Conservation (phyloP, 2,113 vertebrate species). For the Otis tarda region DNA sequence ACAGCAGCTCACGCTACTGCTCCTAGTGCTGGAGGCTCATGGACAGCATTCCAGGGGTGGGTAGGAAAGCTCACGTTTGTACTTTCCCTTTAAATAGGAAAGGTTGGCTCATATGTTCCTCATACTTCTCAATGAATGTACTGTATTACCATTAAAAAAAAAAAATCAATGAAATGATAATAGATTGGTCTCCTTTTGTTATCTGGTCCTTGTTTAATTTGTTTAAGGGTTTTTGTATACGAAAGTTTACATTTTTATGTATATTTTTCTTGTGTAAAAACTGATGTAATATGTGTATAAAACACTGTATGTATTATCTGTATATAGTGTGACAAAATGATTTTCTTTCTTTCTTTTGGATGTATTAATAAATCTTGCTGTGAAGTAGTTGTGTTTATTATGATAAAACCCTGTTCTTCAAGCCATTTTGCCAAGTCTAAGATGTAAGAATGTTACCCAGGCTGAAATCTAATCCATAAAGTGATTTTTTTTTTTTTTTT, state of each 20-base stretch:
- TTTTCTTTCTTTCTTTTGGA: slow-evolving; percentile 99
- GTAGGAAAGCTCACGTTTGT: slow-evolving; percentile 66
- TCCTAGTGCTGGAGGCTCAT: slow-evolving; percentile 4
- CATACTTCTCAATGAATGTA: slow-evolving; percentile 99
- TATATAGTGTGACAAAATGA: slow-evolving; percentile 99
- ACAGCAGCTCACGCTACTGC: background rate
- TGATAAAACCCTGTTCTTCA: slow-evolving; percentile 27
- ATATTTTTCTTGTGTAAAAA: slow-evolving; percentile 99
- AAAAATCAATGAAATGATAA: slow-evolving; percentile 91
- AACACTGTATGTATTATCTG: slow-evolving; percentile 99
- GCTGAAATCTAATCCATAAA: slow-evolving; percentile 5
- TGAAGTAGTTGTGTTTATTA: slow-evolving; percentile 84
- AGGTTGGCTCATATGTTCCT: slow-evolving; percentile 84
- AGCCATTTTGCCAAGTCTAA: background rate
- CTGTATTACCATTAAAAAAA: slow-evolving; percentile 94
- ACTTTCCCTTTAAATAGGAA: slow-evolving; percentile 80
- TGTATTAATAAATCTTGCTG: slow-evolving; percentile 99
- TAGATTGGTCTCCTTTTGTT: slow-evolving; percentile 99
- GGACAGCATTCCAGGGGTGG: slow-evolving; percentile 50
- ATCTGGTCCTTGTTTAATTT: slow-evolving; percentile 99
- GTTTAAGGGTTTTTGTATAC: slow-evolving; percentile 99
- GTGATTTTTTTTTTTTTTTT: background rate
- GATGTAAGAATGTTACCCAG: background rate
- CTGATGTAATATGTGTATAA: slow-evolving; percentile 99
- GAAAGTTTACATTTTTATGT: slow-evolving; percentile 99